phyloP scores from a whole-genome alignment of 2,797 vertebrate species.

The Takifugu ocellatus region DNA sequence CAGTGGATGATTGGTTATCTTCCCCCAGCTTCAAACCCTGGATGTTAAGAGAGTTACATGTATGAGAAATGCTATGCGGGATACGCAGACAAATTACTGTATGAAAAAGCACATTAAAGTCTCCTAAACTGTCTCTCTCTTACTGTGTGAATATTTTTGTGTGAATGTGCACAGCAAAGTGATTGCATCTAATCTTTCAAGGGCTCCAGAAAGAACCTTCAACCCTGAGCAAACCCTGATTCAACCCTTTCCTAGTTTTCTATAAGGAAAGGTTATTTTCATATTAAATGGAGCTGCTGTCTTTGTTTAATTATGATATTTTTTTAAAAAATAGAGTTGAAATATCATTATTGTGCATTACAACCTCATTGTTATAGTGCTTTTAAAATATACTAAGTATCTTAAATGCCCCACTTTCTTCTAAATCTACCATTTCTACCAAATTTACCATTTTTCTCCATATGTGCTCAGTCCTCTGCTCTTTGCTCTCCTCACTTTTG shows the following conservation, averaged over 20 bases:
- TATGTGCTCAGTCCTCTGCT: not conserved
- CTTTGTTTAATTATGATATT: constrained; percentile 45
- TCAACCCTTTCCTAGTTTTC: constrained; percentile 41
- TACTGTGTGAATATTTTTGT: constrained; percentile 50
- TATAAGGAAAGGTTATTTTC: constrained; percentile 57
- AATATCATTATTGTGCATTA: constrained; percentile 20
- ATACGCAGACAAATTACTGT: constrained; percentile 79
- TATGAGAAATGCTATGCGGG: constrained; percentile 77
- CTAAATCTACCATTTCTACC: too few relatives aligned
- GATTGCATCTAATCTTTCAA: constrained; percentile 44
- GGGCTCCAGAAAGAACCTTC: constrained; percentile 36
- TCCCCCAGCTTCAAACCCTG: constrained; percentile 62
- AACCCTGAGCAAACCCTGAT: constrained; percentile 55
- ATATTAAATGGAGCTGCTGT: constrained; percentile 35
- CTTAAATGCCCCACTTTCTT: not conserved
- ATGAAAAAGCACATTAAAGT: constrained; percentile 80
- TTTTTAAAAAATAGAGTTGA: constrained; percentile 34
- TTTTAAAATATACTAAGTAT: too few relatives aligned
- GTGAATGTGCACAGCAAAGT: constrained; percentile 29
- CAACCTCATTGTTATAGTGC: too few relatives aligned
- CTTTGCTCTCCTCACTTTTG: constrained; percentile 30
- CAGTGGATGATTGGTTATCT: constrained; percentile 74
- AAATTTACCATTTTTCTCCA: too few relatives aligned
- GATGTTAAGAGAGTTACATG: constrained; percentile 72
- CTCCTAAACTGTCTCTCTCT: constrained; percentile 70